Percentiles rank a stretch among this genome's conserved stretches.
phyloP scores from a whole-genome alignment of 1,140 invertebrate species.

The Drosophila insularis region DNA sequence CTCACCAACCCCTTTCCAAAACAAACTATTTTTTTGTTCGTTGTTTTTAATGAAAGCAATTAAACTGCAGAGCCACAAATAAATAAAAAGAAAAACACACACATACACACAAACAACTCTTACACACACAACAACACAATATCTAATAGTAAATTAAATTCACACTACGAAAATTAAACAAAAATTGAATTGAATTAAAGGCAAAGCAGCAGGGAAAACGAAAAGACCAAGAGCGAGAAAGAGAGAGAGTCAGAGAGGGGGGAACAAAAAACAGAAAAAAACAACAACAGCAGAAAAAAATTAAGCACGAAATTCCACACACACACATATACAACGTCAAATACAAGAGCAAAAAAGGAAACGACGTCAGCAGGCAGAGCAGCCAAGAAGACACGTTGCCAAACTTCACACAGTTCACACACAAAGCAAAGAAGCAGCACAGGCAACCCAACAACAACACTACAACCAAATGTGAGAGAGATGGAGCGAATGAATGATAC shows the following conservation, averaged over 20 bases:
- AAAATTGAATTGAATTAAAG: constrained; percentile 74
- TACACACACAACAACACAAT: constrained; percentile 26
- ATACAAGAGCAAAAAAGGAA: constrained; percentile 47
- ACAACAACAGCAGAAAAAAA: constrained; percentile 50
- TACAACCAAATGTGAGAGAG: constrained; percentile 18
- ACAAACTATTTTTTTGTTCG: neutral
- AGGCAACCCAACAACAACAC: neutral
- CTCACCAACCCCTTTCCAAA: neutral
- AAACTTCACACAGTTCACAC: constrained; percentile 54
- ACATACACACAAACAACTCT: neutral
- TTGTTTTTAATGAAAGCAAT: constrained; percentile 71
- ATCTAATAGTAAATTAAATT: constrained; percentile 70
- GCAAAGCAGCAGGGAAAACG: constrained; percentile 36
- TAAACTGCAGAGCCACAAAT: constrained; percentile 70
- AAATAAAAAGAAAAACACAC: constrained; percentile 45
- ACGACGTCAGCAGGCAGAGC: constrained; percentile 44
- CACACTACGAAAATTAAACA: constrained; percentile 66
- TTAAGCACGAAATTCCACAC: constrained; percentile 74
- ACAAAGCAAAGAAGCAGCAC: constrained; percentile 25
- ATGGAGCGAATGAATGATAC: neutral
- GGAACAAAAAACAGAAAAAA: constrained; percentile 12
- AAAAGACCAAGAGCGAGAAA: constrained; percentile 1
- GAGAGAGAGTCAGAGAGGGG: neutral
- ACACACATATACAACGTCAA: constrained; percentile 31
- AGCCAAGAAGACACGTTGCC: constrained; percentile 55